Evolutionary conservation across 2,797 vertebrate genomes (phyloP).

Genomic region (Tenualosa thibaudeaui): DNA sequence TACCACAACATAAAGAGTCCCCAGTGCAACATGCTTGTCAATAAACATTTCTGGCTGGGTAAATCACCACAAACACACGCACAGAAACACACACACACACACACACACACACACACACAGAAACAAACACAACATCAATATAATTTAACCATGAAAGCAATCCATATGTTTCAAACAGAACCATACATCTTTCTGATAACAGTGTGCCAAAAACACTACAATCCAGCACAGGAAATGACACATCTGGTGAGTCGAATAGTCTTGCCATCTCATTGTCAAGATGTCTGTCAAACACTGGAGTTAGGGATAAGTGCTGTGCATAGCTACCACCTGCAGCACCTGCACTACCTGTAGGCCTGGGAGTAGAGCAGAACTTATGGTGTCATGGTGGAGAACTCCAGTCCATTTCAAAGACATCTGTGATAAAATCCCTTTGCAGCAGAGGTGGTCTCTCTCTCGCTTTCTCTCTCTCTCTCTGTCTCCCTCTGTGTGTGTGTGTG

Average conservation of each 20-base stretch:
- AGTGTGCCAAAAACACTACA: not conserved
- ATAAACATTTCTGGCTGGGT: slow-evolving; percentile 2
- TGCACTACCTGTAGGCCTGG: not conserved
- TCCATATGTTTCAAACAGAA: not conserved
- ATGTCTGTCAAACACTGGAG: not conserved
- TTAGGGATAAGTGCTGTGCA: not conserved
- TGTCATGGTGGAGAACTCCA: not conserved
- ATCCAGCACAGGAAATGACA: not conserved
- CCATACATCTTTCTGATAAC: not conserved
- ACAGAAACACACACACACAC: not conserved
- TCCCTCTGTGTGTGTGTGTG: not conserved
- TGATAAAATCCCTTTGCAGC: no score
- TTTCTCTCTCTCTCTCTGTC: no score
- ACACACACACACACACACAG: not conserved
- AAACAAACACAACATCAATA: not conserved
- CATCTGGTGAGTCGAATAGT: not conserved
- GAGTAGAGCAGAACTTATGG: not conserved
- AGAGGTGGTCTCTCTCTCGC: no score
- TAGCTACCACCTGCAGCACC: not conserved
- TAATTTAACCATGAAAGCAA: not conserved
- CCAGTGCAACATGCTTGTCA: not conserved
- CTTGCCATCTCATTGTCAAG: not conserved
- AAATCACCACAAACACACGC: not conserved
- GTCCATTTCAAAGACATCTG: no score
- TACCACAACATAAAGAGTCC: not conserved